Conservation (phyloP, 2,797 vertebrate species). For the Cheirogaleus major region DNA sequence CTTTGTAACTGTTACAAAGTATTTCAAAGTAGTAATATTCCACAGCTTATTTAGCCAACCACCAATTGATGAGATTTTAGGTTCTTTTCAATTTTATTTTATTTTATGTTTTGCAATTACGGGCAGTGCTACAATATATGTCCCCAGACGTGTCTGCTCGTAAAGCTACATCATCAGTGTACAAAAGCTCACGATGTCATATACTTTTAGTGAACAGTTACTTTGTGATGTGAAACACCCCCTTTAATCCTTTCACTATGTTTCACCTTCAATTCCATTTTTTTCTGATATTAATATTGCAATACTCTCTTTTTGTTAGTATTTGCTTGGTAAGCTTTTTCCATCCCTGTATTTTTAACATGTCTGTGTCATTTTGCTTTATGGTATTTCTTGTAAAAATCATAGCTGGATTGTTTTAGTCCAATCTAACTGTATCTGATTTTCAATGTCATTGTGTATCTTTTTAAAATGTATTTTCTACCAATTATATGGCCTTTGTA, state of each 20-base stretch:
- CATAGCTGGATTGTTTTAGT: background rate
- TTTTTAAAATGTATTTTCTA: background rate
- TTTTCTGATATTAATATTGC: background rate
- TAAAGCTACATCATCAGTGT: background rate
- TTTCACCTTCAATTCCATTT: background rate
- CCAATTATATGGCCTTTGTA: background rate
- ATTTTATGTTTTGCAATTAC: background rate
- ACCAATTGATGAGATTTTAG: background rate
- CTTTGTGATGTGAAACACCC: background rate
- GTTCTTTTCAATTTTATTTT: constrained; percentile 15
- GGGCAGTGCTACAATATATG: background rate
- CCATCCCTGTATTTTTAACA: background rate
- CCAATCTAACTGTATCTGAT: background rate
- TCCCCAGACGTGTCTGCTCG: background rate
- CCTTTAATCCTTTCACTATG: background rate
- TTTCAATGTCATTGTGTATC: background rate
- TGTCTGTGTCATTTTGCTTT: background rate
- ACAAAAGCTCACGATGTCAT: background rate
- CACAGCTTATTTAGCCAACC: background rate
- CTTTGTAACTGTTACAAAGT: background rate
- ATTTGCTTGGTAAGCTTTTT: constrained; percentile 7
- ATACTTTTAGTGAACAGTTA: background rate
- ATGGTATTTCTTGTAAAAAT: background rate
- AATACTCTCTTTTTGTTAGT: background rate
- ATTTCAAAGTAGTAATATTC: background rate